Base-by-base conservation (phyloP, 2,888 invertebrate species). In the Monochamus alternatus region DNA sequence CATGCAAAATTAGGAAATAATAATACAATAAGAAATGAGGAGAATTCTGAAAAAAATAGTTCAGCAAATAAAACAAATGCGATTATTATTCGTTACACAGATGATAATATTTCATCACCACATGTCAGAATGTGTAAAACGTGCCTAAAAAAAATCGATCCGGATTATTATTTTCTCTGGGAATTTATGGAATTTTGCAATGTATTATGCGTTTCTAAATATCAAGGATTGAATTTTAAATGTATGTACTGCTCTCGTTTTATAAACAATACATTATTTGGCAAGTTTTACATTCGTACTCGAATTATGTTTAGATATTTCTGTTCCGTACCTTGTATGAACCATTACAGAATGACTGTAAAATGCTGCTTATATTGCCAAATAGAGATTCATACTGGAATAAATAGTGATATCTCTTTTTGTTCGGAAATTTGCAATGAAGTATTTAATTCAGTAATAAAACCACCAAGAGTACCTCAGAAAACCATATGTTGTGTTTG, bases 111-210 rank as follows among this genome's bases (percentile, higher is more conserved):
- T n/a, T 22, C 22, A 22, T 22, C 22, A 1, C 22, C 22, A n/a
- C 31, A n/a, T 44, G 44, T 14, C 8, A 72, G 51, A 64, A 73
- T 58, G 60, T 76, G 76, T 59, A n/a, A 66, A 32, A 51, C 65
- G 9, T 76, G 69, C 22, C 43, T n/a, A 43, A 65, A 69, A 44
- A 31, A 51, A 10, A 73, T 76, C 52, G 51, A 62, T 44, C 32
- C 69, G 5, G 43, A 58, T 10, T 60, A 31, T 9, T 68, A 60
- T 31, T 12, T 77, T 51, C 68, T 72, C 5, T 77, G 77, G 77
- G 74, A 74, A 31, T 43, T 74, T 7, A 68, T 72, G 68, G 63
- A 62, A 1, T 77, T 77, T 43, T 77, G 77, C 59, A 67, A 73
- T 51, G 55, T 60, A 32, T 3, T n/a, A 8, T 64, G 62, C 14